A percentile compares a stretch with the other conserved stretches of the same genome.
Conservation (phyloP, 2,113 vertebrate species). For the Phainopepla nitens region DNA sequence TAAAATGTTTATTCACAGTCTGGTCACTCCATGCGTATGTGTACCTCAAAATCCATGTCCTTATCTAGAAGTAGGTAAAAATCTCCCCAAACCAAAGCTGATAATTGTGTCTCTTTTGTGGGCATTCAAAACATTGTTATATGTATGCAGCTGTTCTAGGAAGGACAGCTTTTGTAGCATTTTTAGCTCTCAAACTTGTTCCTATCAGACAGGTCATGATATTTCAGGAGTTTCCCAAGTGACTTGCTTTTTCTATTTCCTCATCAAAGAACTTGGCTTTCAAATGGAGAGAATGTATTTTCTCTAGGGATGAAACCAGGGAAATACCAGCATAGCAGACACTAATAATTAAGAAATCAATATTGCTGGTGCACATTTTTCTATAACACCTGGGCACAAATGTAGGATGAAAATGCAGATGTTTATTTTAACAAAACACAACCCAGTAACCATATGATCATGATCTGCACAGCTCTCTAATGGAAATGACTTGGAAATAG, state of each 20-base stretch:
- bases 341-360: background rate
- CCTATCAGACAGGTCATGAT: background rate
- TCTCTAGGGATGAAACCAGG: background rate
- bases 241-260: background rate
- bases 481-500: background rate
- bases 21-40: rapidly evolving
- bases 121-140: background rate
- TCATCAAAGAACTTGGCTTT: background rate
- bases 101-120: background rate
- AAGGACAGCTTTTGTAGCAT: background rate
- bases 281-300: background rate
- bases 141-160: background rate
- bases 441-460: background rate
- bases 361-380: background rate
- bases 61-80: background rate
- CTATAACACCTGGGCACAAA: background rate
- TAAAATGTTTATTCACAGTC: background rate
- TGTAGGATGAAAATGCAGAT: background rate
- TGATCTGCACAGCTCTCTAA: background rate
- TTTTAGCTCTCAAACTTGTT: background rate
- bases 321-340: background rate
- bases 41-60: background rate
- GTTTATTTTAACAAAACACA: background rate
- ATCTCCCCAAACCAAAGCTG: background rate
- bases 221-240: background rate